Evolutionary conservation across 2,888 invertebrate species (phyloP).

Genomic region (Chaitophorus viminalis): DNA sequence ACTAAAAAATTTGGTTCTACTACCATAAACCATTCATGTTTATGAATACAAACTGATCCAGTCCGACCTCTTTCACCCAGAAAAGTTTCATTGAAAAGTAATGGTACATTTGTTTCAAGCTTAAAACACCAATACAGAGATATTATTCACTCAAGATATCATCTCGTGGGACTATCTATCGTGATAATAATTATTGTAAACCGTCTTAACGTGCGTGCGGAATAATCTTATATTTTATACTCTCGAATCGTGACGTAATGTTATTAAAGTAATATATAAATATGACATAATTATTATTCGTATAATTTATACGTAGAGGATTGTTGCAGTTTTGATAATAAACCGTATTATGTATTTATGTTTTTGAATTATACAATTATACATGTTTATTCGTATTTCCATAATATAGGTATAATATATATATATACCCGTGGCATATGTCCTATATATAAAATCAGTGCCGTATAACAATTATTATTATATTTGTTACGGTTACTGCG

Average conservation of each 20-base stretch:
- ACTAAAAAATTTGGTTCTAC: too few species aligned
- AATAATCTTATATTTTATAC: not conserved
- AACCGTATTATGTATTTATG: not conserved
- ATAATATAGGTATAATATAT: not conserved
- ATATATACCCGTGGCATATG: not conserved
- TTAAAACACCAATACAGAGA: too few species aligned
- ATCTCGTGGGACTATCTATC: too few species aligned
- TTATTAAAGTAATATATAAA: not conserved
- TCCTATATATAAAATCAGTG: not conserved
- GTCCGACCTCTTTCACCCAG: too few species aligned
- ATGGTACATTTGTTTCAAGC: too few species aligned
- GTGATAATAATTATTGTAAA: too few species aligned
- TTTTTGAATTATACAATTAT: not conserved
- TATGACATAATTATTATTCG: conserved; percentile 16
- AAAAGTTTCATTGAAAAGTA: too few species aligned
- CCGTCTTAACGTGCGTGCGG: not conserved
- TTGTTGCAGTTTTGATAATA: not conserved
- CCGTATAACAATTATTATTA: not conserved
- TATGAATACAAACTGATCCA: too few species aligned
- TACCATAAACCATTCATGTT: too few species aligned
- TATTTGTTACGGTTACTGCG: not conserved
- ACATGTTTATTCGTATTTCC: not conserved
- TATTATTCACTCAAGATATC: too few species aligned
- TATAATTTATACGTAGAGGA: not conserved
- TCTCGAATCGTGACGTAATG: not conserved